These are phyloP conservation scores for Telmatherina bonti DNA, from an alignment of 2,797 vertebrate species.

Conservation along the genomic window DNA sequence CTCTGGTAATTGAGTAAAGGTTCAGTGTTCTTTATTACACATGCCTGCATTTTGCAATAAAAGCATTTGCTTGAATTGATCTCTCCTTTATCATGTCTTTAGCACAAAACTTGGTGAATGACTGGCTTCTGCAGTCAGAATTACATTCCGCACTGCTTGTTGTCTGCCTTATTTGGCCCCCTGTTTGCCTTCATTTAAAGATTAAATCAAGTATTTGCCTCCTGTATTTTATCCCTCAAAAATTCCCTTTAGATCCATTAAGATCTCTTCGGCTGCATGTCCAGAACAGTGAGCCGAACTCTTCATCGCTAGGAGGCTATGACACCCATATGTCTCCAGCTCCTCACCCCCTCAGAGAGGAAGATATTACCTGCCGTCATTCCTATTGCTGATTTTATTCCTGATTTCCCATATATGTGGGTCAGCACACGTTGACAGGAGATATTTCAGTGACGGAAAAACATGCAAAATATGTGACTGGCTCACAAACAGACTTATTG, in stretches of 20 bases:
- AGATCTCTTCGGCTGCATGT: conserved; percentile 24
- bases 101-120: conserved; percentile 4
- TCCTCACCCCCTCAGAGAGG: conserved; percentile 19
- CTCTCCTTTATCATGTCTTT: conserved; percentile 1
- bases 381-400: conserved; percentile 44
- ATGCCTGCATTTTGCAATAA: not conserved
- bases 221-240: conserved; percentile 38
- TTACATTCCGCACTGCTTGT: conserved; percentile 23
- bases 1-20: not conserved
- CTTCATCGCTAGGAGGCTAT: conserved; percentile 44
- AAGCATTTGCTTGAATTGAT: not conserved
- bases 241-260: conserved; percentile 44
- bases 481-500: conserved; percentile 69
- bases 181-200: conserved; percentile 36
- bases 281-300: conserved; percentile 15
- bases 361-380: conserved; percentile 6
- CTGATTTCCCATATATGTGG: conserved; percentile 50
- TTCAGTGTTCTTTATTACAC: not conserved
- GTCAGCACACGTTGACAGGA: conserved; percentile 63
- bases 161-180: conserved; percentile 34
- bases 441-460: conserved; percentile 72
- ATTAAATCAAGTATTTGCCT: conserved; percentile 52
- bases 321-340: conserved; percentile 9
- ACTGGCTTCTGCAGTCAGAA: too few species aligned
- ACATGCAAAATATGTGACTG: conserved; percentile 74